These are phyloP conservation scores for Catharus bicknelli DNA, from an alignment of 2,113 vertebrate species.

Conservation along the genomic window DNA sequence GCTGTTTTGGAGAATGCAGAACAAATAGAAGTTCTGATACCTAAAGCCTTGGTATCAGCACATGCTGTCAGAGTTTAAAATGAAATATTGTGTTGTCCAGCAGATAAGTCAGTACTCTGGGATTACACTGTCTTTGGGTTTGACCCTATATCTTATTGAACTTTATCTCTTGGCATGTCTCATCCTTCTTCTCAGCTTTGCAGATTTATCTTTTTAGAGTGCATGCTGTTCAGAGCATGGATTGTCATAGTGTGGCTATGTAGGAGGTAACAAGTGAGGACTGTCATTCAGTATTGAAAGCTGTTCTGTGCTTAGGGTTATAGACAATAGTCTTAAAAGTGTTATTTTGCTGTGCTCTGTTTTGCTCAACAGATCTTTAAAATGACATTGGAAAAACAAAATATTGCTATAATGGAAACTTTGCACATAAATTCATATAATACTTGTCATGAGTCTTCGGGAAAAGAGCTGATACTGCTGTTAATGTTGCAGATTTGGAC, in stretches of 20 bases:
- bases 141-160: not conserved
- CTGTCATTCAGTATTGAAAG: not conserved
- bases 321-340: fast-evolving
- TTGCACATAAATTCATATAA: not conserved
- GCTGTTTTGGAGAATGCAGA: not conserved
- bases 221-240: fast-evolving
- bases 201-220: not conserved
- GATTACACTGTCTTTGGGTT: not conserved
- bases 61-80: not conserved
- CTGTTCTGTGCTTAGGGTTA: not conserved
- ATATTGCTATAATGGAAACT: not conserved
- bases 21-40: not conserved
- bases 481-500: not conserved
- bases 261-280: not conserved
- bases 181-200: not conserved
- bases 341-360: not conserved
- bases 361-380: not conserved
- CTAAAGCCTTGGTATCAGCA: not conserved
- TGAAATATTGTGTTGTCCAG: not conserved
- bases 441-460: not conserved
- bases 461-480: not conserved
- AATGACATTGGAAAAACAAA: not conserved
- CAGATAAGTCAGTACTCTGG: not conserved
- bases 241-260: not conserved
- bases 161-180: not conserved